A percentile compares a stretch with the other conserved stretches of the same genome.
Evolutionary conservation across 2,888 invertebrate genomes (phyloP).

Genomic region (Luperina nickerlii): DNA sequence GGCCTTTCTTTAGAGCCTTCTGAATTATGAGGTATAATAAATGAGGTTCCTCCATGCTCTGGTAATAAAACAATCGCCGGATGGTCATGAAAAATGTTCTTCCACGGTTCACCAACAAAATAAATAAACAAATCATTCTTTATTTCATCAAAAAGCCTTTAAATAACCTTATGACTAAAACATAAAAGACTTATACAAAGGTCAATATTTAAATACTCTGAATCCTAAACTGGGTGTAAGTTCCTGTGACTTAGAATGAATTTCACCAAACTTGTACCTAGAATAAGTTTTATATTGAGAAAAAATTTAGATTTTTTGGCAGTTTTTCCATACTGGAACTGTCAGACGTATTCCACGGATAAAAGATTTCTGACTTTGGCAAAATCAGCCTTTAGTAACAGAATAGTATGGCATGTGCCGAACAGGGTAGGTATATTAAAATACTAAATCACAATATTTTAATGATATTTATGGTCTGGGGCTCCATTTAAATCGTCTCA

Average conservation of each 20-base stretch:
- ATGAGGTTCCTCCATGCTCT: background rate
- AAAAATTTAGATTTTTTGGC: background rate
- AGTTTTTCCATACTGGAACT: background rate
- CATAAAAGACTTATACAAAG: background rate
- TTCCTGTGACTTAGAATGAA: too few relatives aligned
- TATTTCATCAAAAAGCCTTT: background rate
- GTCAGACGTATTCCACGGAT: background rate
- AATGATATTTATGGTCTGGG: background rate
- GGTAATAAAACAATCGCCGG: background rate
- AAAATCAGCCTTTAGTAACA: background rate
- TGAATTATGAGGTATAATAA: background rate
- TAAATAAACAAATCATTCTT: background rate
- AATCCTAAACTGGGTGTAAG: too few relatives aligned
- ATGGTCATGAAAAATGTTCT: too few relatives aligned
- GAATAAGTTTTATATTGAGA: too few relatives aligned
- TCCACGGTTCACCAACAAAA: background rate
- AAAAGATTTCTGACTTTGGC: background rate
- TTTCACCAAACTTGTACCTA: too few relatives aligned
- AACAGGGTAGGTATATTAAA: background rate
- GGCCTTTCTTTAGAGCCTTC: background rate
- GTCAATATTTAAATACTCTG: background rate
- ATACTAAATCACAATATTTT: background rate
- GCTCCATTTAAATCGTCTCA: background rate
- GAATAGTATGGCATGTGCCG: background rate
- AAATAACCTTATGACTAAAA: background rate